Percentiles rank a stretch among this genome's conserved stretches.
Evolutionary conservation across 2,797 vertebrate species (phyloP).

Genomic region (Gobionotothen gibberifrons): DNA sequence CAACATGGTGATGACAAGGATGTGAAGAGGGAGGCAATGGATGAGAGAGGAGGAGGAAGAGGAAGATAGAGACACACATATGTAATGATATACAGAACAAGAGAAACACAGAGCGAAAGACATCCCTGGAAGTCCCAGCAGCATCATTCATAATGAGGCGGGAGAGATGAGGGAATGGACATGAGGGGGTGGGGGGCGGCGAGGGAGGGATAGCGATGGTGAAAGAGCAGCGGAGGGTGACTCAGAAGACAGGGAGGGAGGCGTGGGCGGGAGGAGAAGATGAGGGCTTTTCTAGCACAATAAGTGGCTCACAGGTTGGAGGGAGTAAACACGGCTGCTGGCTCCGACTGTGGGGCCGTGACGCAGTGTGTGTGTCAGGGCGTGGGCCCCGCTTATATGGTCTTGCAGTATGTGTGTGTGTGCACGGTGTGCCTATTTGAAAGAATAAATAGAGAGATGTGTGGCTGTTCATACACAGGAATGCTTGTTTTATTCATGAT

Average conservation of each 20-base stretch:
- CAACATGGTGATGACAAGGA: constrained; percentile 45
- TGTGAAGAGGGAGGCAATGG: constrained; percentile 28
- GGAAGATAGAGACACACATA: not conserved
- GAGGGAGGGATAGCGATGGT: not conserved
- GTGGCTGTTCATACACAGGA: not conserved
- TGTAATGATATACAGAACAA: constrained; percentile 21
- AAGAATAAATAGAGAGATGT: not conserved
- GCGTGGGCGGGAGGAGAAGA: constrained; percentile 58
- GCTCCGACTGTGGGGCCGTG: constrained; percentile 51
- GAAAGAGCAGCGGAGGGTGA: constrained; percentile 44
- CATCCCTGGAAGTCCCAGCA: constrained; percentile 20
- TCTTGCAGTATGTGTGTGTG: constrained; percentile 58
- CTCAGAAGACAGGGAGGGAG: constrained; percentile 58
- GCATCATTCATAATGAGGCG: constrained; percentile 35
- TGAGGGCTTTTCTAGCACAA: constrained; percentile 78
- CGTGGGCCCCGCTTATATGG: constrained; percentile 65
- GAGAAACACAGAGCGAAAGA: constrained; percentile 17
- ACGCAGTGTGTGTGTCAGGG: constrained; percentile 73
- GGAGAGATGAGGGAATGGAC: constrained; percentile 17
- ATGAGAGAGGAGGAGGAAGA: constrained; percentile 9
- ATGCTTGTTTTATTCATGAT: not conserved
- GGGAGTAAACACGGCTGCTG: constrained; percentile 72
- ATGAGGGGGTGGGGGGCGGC: not conserved
- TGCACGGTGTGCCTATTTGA: not conserved
- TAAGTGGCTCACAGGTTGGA: constrained; percentile 75